phyloP scores from a whole-genome alignment of 2,113 vertebrate species.

The Nycticryphes semicollaris region DNA sequence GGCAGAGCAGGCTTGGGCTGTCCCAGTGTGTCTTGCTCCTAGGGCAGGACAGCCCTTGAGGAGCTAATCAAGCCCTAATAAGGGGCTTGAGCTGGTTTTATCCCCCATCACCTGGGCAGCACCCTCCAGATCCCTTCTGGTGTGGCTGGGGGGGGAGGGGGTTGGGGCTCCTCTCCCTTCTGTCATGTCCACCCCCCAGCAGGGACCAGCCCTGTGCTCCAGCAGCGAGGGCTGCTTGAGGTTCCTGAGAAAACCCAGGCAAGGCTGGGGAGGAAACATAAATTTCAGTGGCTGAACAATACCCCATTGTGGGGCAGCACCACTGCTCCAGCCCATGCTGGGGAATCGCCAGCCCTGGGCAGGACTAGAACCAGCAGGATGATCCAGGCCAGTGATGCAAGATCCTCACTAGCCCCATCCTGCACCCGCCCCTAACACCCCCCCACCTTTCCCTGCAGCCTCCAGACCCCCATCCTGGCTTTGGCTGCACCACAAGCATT shows the following conservation, averaged over 20 bases:
- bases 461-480: neutral
- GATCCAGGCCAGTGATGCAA: neutral
- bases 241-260: neutral
- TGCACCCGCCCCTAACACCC: too few species aligned
- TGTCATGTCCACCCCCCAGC: fast-evolving
- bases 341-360: fast-evolving
- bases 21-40: neutral
- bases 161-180: neutral
- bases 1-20: fast-evolving
- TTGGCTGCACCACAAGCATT: fast-evolving
- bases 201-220: neutral
- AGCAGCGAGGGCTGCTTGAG: neutral
- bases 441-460: neutral
- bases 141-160: fast-evolving
- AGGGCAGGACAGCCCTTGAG: neutral
- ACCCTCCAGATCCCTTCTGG: neutral
- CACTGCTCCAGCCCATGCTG: fast-evolving
- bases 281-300: neutral
- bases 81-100: neutral
- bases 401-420: neutral
- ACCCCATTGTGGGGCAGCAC: neutral
- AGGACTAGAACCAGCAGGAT: neutral
- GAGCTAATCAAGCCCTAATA: neutral
- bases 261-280: neutral
- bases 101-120: neutral